Base-by-base conservation (phyloP, 30 jellyfish, hydroid and myxozoan species). In the Chironex yamaguchii region DNA sequence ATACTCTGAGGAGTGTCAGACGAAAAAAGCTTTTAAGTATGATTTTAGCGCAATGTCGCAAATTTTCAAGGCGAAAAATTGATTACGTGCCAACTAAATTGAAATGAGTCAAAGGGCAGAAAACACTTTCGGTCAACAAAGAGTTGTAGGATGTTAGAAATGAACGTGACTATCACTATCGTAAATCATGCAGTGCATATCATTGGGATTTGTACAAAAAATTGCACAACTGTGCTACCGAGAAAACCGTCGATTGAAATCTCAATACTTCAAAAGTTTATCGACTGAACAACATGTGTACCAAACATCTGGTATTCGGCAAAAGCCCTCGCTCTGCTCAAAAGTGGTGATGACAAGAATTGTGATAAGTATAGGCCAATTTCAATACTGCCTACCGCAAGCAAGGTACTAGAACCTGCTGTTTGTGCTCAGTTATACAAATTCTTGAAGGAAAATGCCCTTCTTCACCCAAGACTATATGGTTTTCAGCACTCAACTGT, bases 111-210 rank as follows among this genome's bases (percentile, higher is more conserved):
- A 73, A 73, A 73, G 81, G 86, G 3, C 49, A 42, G 31, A 73
- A 49, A 36, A 4, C 86, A 9, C 86, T 49, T 4, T 73, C 51
- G 86, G 86, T 73, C 73, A 73, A 25, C 73, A 36, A 42, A 35
- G 75, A 73, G 86, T 27, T 34, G 28, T 42, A 22, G 77, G 81
- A 49, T 42, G 75, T 49, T 23, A 36, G 75, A 42, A 42, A 73
- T 13, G 86, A 73, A 73, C 73, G 86, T 36, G 86, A 73, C 86
- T 73, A 73, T 26, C 86, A 73, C 75, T 48, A 73, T 73, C 73
- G 76, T 36, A 68, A 68, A 68, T 63, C 82, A 68, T 12, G 82
- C 68, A 68, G 86, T 49, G 86, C 86, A 36, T 73, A 73, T 49
- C 86, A 73, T 29, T 73, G 82, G 79, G 75, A 73, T 24, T 20